Evolutionary conservation across 2,888 invertebrate genomes (phyloP), one percentile per base, ranked within the genome.

Genomic region (Spatulosminthurus flaviceps): DNA sequence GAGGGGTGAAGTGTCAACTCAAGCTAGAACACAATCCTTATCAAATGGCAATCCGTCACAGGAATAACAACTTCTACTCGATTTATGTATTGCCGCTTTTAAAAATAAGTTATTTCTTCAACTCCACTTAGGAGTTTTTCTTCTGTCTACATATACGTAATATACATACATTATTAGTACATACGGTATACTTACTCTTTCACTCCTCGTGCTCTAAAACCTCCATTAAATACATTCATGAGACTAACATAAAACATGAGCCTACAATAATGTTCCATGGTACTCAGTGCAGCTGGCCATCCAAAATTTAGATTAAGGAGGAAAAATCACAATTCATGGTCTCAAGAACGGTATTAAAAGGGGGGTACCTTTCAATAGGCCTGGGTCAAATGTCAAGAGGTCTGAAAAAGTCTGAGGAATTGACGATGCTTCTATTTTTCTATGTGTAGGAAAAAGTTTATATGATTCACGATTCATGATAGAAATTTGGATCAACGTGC

Each of bases 31-130:
- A 75, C 60, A 75, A 75, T 75, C 74, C 74, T 75, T 61, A 34
- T 75, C 74, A 34, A 75, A 75, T 64, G 61, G 74, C 74, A 34
- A 51, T 75, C 28, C 61, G 74, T 75, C 41, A 75, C 74, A 75
- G 60, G 28, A 51, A 51, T 51, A 51, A 51, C 51, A 19, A n/a
- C 16, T 51, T 19, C 5, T 51, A 51, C 7, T 4, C 7, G 16
- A 51, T 51, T 51, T 51, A 51, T 51, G 51, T 51, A 2, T n/a
- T 51, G 51, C 51, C 51, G 51, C n/a, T 19, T 51, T 51, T 51
- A 51, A 51, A 51, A 51, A 51, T 51, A 51, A 13, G 51, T 16
- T 51, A 13, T 51, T 51, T 51, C 51, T 51, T 51, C 51, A 51
- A 51, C 16, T 51, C 16, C 5, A 51, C 51, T 51, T 51, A 2